Base-by-base conservation (phyloP, 1,140 invertebrate genomes). In the Calephelis nemesis region DNA sequence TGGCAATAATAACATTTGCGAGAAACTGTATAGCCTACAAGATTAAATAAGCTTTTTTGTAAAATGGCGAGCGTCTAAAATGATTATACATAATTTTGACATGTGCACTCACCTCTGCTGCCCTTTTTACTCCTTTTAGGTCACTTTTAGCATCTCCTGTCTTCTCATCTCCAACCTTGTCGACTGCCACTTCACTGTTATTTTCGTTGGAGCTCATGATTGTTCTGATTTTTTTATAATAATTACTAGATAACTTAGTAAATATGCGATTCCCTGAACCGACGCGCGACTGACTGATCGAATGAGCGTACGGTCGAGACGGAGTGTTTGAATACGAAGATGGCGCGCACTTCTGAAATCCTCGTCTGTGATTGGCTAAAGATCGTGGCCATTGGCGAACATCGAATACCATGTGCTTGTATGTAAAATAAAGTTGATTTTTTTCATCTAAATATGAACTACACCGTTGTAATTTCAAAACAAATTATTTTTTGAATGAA, bases 161-260 rank as follows among this genome's bases (percentile, higher is more conserved):
- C 92, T 96, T 96, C 86, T 96, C 95, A 90, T 95, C 96, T 85
- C 95, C 95, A 83, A 94, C 94, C 93, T 96, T 96, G 90, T 96
- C 96, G 68, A 96, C 95, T 74, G 95, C 95, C 87, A 96, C 95
- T 93, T 96, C 95, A 84, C 93, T 92, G 92, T 96, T 96, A 93
- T 96, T 96, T 92, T 96, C 95, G 93, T 96, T 96, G 92, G 95
- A 94, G 94, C 96, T 96, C 96, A 97, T 96, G 92, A 87, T 94
- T 93, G 84, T 92, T 92, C 92, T 91, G 83, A 89, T 90, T 93
- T 87, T 30, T 87, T 79, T 85, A 70, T 85, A 87, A 83, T 88
- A 85, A 87, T 85, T 87, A 88, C 81, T 85, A 84, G 74, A 84
- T 85, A 84, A 88, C 88, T 80, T 81, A 67, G 88, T 85, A 90